Conservation (phyloP, 2,113 vertebrate species). For the Dasyprocta punctata region DNA sequence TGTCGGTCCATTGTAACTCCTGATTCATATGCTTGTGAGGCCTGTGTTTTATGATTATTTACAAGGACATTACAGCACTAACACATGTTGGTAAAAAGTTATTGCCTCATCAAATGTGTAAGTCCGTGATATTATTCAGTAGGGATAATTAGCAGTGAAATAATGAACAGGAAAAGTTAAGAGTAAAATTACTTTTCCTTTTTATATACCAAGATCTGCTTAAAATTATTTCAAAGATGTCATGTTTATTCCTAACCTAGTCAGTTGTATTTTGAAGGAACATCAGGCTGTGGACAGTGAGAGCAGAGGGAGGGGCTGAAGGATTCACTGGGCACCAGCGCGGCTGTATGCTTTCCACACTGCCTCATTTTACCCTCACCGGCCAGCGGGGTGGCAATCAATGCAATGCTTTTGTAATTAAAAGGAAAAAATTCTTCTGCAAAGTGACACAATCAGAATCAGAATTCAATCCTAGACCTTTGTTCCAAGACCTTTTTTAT, state of each 20-base stretch:
- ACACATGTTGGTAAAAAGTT: not conserved
- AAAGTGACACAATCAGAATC: not conserved
- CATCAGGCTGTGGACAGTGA: not conserved
- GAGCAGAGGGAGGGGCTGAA: not conserved
- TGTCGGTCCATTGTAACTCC: not conserved
- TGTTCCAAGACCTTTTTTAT: not conserved
- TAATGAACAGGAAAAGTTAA: slow-evolving; percentile 13
- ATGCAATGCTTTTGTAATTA: not conserved
- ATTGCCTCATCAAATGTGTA: not conserved
- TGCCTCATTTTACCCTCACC: not conserved
- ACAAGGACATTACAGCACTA: not conserved
- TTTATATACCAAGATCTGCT: slow-evolving; percentile 19
- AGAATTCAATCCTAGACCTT: slow-evolving; percentile 33
- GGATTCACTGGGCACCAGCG: accelerated
- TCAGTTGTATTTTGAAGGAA: not conserved
- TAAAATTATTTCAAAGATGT: slow-evolving; percentile 16
- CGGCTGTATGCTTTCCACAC: accelerated
- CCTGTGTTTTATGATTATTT: not conserved
- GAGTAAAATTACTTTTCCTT: slow-evolving; percentile 22
- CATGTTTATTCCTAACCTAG: not conserved
- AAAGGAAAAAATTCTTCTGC: not conserved
- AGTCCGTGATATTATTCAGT: not conserved
- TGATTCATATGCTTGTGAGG: not conserved
- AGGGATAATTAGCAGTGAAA: slow-evolving; percentile 20
- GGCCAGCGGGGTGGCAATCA: too few relatives aligned